phyloP scores from a whole-genome alignment of 1,140 invertebrate genomes.

The Muscidifurax raptorellus region DNA sequence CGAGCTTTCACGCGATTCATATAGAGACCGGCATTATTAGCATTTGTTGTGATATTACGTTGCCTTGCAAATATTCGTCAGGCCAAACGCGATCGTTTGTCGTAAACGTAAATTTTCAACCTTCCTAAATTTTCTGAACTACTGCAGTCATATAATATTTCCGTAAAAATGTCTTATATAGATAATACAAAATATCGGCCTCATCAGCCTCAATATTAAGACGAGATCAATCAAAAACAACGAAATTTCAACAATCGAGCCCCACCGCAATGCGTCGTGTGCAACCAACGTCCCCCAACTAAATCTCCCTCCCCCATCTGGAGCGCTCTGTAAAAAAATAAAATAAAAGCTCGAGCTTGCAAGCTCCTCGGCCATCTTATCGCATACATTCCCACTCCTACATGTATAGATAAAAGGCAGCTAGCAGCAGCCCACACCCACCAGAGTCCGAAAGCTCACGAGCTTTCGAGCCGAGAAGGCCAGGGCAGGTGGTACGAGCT shows the following conservation, averaged over 20 bases:
- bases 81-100: no score
- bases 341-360: not conserved
- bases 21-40: not conserved
- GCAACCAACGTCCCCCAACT: not conserved
- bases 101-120: no score
- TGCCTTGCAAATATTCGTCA: not conserved
- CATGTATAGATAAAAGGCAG: not conserved
- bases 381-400: not conserved
- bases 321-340: not conserved
- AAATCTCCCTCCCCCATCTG: no score
- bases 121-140: no score
- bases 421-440: not conserved
- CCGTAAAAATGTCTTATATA: no score
- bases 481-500: conserved; percentile 63
- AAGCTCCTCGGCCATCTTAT: not conserved
- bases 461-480: conserved; percentile 44
- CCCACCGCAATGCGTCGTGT: not conserved
- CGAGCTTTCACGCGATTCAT: conserved; percentile 11
- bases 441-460: conserved; percentile 32
- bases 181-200: no score
- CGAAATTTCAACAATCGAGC: not conserved
- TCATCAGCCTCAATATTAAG: no score
- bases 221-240: not conserved
- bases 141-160: no score
- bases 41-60: not conserved